Evolutionary conservation across 2,797 vertebrate genomes (phyloP), one percentile per base, ranked within the genome.

Genomic region (Cossypha caffra): DNA sequence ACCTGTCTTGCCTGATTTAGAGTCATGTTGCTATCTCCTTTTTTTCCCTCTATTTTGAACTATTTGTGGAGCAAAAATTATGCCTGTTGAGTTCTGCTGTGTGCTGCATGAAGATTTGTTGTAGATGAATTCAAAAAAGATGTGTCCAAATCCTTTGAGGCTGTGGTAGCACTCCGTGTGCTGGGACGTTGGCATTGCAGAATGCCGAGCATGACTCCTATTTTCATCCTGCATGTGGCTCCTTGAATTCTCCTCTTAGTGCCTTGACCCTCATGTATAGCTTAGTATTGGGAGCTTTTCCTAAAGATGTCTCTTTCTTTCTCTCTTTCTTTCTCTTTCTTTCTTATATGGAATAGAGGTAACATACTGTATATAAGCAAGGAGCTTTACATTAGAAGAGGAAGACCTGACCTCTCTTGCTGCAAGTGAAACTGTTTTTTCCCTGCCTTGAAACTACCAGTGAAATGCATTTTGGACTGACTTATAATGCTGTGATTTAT

Each of bases 401-500:
- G 69, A 90, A 93, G 95, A 87, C 84, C 89, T 88, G 91, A 97
- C 93, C 91, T 96, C 75, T 88, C 86, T 88, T 51, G 75, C 48
- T 95, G 55, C 90, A 80, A 93, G 92, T 86, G 84, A 88, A 84
- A 62, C 51, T 45, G 91, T 78, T 55, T 90, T 80, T 92, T 92
- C 88, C 72, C 59, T 76, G 85, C 78, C 81, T 95, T 77, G 35
- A 82, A 96, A 95, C 95, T 81, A 76, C 64, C 71, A 55, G 51
- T 61, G 95, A 96, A 94, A 91, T 95, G 84, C 72, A 64, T 90
- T 95, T 90, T 62, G 79, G 69, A 20, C 88, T 79, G 91, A 86
- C 96, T 97, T 97, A 96, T 77, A 97, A 95, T 93, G 85, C 52
- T 3, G 88, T 98, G 97, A 98, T 98, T 98, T 98, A 97, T 96